These are phyloP conservation scores for Malurus cyaneus DNA, from an alignment of 2,113 vertebrate genomes.

Conservation along the genomic window DNA sequence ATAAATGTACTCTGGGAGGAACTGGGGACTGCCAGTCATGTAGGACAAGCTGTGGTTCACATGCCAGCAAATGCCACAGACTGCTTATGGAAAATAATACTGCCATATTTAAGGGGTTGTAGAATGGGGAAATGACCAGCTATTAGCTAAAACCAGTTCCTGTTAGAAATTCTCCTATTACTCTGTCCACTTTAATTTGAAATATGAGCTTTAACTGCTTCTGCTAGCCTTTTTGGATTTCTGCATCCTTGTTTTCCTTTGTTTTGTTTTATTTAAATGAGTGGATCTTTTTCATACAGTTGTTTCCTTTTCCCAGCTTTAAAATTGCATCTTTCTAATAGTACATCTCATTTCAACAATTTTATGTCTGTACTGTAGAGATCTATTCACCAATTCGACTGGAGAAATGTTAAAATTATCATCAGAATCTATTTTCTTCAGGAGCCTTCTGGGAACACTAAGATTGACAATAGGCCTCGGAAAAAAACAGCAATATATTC, in stretches of 20 bases:
- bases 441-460: not conserved
- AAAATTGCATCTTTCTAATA: not conserved
- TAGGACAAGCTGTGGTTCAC: not conserved
- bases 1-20: not conserved
- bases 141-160: not conserved
- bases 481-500: not conserved
- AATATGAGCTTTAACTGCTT: not conserved
- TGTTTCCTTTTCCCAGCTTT: not conserved
- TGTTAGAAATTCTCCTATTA: not conserved
- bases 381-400: not conserved
- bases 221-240: not conserved
- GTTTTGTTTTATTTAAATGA: not conserved
- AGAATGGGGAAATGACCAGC: not conserved
- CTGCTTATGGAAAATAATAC: not conserved
- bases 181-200: not conserved
- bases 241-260: not conserved
- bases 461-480: not conserved
- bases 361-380: not conserved
- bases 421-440: constrained; percentile 19
- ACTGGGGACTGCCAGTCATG: accelerated
- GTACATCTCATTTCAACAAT: not conserved
- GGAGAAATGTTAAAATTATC: constrained; percentile 33
- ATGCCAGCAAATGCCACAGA: not conserved
- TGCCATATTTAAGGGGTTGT: not conserved
- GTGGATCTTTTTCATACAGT: not conserved